phyloP scores from a whole-genome alignment of 2,113 vertebrate species.

The Tyrannus savana region DNA sequence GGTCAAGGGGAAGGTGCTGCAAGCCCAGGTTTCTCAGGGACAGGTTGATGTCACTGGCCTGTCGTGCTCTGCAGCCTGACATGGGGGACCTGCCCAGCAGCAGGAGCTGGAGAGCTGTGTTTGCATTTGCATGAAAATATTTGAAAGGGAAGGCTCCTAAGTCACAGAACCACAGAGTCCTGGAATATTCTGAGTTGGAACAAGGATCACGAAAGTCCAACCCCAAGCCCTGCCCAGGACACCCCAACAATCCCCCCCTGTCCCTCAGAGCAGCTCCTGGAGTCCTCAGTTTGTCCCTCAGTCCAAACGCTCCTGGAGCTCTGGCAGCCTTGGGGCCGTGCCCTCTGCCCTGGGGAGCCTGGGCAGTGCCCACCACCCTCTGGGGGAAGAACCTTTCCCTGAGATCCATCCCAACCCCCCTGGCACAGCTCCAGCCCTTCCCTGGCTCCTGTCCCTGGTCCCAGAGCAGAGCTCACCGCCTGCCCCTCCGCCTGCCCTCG shows the following conservation, averaged over 20 bases:
- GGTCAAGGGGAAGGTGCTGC: neutral
- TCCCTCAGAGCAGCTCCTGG: neutral
- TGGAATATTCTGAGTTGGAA: neutral
- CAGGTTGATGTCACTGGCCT: neutral
- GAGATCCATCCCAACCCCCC: neutral
- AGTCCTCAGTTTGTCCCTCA: too few species aligned
- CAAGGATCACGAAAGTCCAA: neutral
- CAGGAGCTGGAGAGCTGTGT: neutral
- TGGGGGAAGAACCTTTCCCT: neutral
- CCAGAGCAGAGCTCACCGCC: too few species aligned
- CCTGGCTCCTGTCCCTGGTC: too few species aligned
- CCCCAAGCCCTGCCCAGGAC: neutral
- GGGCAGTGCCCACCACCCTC: neutral
- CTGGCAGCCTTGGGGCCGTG: neutral
- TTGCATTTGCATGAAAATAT: neutral
- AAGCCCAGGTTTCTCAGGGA: fast-evolving
- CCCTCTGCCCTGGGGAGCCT: neutral
- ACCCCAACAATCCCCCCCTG: neutral
- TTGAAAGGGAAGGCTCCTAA: neutral
- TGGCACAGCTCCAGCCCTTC: neutral
- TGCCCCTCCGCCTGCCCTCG: too few species aligned
- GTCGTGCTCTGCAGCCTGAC: neutral
- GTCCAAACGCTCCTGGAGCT: neutral
- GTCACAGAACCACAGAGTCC: neutral
- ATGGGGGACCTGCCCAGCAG: neutral